Conservation (phyloP, 2,113 vertebrate genomes). For the Gymnogyps californianus region DNA sequence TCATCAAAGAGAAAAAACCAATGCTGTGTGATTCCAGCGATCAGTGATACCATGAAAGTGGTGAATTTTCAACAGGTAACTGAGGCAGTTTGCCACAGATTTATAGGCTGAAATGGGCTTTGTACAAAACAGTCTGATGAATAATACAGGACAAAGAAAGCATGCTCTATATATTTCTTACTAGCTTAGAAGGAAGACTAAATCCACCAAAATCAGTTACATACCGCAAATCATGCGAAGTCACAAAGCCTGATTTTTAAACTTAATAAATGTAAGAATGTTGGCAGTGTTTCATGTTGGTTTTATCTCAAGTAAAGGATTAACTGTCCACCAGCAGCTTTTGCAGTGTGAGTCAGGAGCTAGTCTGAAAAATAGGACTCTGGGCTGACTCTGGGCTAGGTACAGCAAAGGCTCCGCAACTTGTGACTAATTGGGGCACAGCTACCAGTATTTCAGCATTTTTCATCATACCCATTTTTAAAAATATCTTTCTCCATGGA, state of each 20-base stretch:
- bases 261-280: neutral
- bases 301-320: neutral
- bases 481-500: neutral
- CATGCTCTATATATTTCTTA: neutral
- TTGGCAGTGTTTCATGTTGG: neutral
- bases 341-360: neutral
- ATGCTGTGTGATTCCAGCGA: neutral
- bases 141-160: neutral
- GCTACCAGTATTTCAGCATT: neutral
- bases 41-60: neutral
- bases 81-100: neutral
- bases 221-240: neutral
- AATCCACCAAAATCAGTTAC: neutral
- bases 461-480: neutral
- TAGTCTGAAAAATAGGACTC: constrained; percentile 27
- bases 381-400: neutral
- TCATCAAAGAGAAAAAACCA: neutral
- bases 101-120: neutral
- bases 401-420: neutral
- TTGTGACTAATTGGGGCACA: neutral
- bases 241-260: neutral
- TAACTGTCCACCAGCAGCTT: neutral
- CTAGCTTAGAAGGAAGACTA: neutral
- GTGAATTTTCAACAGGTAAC: neutral
- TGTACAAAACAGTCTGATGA: neutral